A percentile compares a stretch with the other conserved stretches of the same genome.
These are phyloP conservation scores for Desmodus rotundus DNA, from an alignment of 2,113 vertebrate species.

Conservation along the genomic window DNA sequence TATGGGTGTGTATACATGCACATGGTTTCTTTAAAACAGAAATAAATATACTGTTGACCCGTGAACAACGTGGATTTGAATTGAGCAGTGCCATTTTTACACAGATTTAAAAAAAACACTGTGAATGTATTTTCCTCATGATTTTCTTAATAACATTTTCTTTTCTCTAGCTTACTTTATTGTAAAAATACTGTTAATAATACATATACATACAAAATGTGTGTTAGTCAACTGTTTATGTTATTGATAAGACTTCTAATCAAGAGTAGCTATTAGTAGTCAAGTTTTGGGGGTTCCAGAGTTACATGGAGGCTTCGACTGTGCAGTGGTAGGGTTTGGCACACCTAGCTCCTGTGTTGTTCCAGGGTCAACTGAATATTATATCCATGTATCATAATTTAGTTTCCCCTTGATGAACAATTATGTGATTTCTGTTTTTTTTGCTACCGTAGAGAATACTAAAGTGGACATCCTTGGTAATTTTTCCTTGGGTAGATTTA, in stretches of 20 bases:
- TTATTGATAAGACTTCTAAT: neutral
- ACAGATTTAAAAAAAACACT: neutral
- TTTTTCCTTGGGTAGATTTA: neutral
- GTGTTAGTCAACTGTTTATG: neutral
- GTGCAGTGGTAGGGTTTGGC: neutral
- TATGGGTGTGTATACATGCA: neutral
- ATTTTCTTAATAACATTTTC: neutral
- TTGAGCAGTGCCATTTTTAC: neutral
- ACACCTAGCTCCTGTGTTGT: neutral
- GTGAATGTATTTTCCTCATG: neutral
- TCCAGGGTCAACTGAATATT: neutral
- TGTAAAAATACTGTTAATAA: neutral
- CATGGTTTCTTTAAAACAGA: neutral
- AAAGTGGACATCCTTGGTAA: neutral
- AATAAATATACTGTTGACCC: neutral
- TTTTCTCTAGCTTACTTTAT: neutral
- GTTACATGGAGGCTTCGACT: neutral
- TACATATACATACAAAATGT: neutral
- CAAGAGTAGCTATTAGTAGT: neutral
- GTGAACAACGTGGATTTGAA: neutral
- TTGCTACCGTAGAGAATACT: neutral
- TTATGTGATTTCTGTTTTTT: neutral
- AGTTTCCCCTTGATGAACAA: neutral
- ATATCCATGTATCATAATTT: neutral
- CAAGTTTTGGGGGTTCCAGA: neutral